Evolutionary conservation across 1,140 invertebrate genomes (phyloP), one percentile per base, ranked within the genome.

Genomic region (Pseudachorutes palmiensis): DNA sequence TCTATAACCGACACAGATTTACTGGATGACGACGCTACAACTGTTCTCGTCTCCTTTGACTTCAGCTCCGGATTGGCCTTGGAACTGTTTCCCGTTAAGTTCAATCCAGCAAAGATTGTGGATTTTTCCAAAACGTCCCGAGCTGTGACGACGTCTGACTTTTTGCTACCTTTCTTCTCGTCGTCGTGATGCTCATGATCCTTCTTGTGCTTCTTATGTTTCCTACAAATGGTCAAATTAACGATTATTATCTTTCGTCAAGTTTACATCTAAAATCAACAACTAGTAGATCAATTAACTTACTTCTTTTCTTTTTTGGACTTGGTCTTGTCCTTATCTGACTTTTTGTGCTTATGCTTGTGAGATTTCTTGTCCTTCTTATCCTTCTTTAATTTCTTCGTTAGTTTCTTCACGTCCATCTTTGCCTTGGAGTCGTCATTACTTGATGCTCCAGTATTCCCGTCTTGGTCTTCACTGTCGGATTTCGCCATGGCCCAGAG

Each of bases 341-440:
- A 29, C 65, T 78, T 79, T 24, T 77, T 79, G 51, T 81, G 78
- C 16, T 77, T 66, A 57, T 76, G 71, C 72, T 79, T 79, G 62
- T 81, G 80, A 65, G 80, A 80, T 74, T 83, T 83, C 69, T 83
- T 83, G 68, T 83, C 82, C 70, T 83, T 82, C 73, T 83, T 83
- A 70, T 80, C 79, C 71, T 82, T 83, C 64, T 81, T 83, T 65
- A 80, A 80, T 68, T 80, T 82, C 70, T 78, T 79, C 1, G 32
- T 26, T 65, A 45, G 26, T 61, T 70, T 67, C 19, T 69, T 41
- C 31, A 64, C 31, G 33, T 57, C 49, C 24, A 41, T 19, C 19
- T 41, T n/a, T n/a, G n/a, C n/a, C n/a, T n/a, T n/a, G n/a, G n/a
- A n/a, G n/a, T n/a, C n/a, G n/a, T n/a, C n/a, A n/a, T n/a, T n/a